Evolutionary conservation across 2,113 vertebrate species (phyloP).

Genomic region (Madoqua kirkii): DNA sequence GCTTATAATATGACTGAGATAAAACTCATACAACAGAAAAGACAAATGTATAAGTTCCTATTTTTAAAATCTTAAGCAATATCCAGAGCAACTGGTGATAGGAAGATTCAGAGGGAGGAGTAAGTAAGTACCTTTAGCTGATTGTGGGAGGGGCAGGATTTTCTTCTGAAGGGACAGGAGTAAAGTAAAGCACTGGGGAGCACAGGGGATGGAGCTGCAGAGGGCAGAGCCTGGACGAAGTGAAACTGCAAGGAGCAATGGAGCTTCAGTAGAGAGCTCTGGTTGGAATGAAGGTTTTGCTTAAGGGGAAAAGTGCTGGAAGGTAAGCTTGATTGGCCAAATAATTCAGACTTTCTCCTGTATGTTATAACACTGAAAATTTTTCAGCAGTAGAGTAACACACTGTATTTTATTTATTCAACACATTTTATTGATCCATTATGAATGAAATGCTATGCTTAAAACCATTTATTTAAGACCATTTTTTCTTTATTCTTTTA

Average conservation of each 20-base stretch:
- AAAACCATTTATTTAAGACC: neutral
- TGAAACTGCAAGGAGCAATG: neutral
- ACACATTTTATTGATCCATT: neutral
- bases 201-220: rapidly evolving
- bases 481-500: neutral
- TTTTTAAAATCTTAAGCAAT: neutral
- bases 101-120: neutral
- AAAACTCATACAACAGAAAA: neutral
- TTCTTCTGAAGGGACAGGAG: neutral
- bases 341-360: neutral
- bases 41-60: neutral
- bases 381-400: neutral
- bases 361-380: neutral
- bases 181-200: neutral
- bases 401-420: neutral
- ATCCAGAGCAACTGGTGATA: neutral
- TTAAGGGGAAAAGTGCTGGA: neutral
- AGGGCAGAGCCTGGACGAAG: neutral
- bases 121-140: neutral
- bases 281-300: neutral
- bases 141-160: neutral
- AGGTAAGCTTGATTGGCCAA: neutral
- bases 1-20: neutral
- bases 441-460: neutral
- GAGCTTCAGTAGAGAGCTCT: neutral